Evolutionary conservation across 2,888 invertebrate species (phyloP), one percentile per base, ranked within the genome.

Genomic region (Cephus pygmeus): DNA sequence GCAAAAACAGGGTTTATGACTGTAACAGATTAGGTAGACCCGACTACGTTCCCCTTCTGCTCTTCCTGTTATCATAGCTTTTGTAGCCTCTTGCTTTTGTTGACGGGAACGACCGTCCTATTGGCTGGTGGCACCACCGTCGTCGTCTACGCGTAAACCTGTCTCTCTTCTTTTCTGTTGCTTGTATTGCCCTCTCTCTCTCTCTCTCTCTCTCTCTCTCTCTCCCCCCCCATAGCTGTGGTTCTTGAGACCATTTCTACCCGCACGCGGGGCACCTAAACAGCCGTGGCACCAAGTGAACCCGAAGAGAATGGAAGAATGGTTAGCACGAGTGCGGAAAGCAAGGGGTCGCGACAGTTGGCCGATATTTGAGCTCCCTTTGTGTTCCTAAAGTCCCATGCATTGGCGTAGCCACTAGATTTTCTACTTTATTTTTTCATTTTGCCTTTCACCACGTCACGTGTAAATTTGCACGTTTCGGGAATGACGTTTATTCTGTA

Each of bases 1-100:
- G 85, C 87, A 88, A 90, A 89, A 88, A 90, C 86, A 86, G 88
- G 87, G 90, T 90, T 90, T 90, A 90, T 89, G 88, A 89, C 90
- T 90, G 89, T 89, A 87, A 89, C 90, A 90, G 90, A 90, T 90
- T 90, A 90, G 90, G 87, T 86, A 84, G 56, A 56, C 85, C 86
- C 87, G 84, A 86, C 80, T 69, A 76, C 79, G 81, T 80, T 82
- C 76, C 76, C 76, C 79, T 79, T 78, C 75, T 56, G 77, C 69
- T 79, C 78, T 76, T 83, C 80, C 83, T 78, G 82, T 84, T 83
- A 83, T 83, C 80, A 78, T 80, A 77, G 82, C 79, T 86, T 84
- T 85, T 86, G 84, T 85, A 83, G 82, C 79, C 80, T 69, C 80
- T 78, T 71, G 31, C 85, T 85, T 85, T 86, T 85, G 83, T 87